phyloP scores from a whole-genome alignment of 2,797 vertebrate species.

The Pelochelys cantorii region DNA sequence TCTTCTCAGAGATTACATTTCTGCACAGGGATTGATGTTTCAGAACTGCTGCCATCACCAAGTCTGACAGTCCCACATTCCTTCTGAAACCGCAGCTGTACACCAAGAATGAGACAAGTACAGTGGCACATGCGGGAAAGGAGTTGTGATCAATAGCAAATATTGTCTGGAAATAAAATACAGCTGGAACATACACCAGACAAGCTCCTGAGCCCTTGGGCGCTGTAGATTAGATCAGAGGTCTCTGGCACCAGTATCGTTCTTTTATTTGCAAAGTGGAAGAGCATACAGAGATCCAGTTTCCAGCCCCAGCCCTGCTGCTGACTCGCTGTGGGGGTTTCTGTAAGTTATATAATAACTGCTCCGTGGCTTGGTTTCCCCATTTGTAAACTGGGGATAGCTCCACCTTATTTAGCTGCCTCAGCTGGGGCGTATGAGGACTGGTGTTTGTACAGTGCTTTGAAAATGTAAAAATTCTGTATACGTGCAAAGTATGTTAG shows the following conservation, averaged over 20 bases:
- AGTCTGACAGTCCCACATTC: accelerated
- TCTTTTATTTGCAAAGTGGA: not conserved
- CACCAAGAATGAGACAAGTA: not conserved
- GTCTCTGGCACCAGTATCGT: not conserved
- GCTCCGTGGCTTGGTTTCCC: not conserved
- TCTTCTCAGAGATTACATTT: conserved; percentile 38
- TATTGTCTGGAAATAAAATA: not conserved
- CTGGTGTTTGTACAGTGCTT: no score
- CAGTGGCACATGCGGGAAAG: not conserved
- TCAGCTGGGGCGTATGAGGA: no score
- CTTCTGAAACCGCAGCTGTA: not conserved
- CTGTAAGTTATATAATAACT: not conserved
- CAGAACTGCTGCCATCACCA: not conserved
- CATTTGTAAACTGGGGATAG: not conserved
- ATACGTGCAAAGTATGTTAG: no score
- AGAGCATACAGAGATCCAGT: not conserved
- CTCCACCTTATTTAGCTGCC: not conserved
- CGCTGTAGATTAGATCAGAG: not conserved
- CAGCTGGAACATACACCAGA: not conserved
- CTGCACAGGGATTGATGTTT: conserved; percentile 43
- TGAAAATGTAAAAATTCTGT: no score
- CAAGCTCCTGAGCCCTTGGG: not conserved
- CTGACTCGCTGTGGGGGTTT: not conserved
- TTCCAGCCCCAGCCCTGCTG: not conserved
- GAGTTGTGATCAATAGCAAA: not conserved